Conservation (phyloP, 2,888 invertebrate genomes). For the Xanthia togata region DNA sequence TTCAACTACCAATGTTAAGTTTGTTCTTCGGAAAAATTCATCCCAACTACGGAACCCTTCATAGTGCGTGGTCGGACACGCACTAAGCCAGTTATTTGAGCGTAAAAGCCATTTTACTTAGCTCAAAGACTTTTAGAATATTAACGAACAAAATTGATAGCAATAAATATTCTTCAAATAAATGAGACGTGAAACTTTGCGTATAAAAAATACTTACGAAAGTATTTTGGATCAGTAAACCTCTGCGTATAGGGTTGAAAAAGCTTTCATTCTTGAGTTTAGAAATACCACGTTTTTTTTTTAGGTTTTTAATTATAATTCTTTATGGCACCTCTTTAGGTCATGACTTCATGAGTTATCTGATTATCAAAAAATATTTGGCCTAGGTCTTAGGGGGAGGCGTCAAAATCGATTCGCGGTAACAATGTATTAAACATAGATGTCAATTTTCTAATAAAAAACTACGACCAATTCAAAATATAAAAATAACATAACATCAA, state of each 20-base stretch:
- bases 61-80: neutral
- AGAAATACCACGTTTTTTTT: no score
- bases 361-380: no score
- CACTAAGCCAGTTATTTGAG: neutral
- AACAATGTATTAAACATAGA: no score
- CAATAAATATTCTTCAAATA: neutral
- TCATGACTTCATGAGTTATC: no score
- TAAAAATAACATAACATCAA: neutral
- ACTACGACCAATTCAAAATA: neutral
- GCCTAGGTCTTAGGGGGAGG: no score
- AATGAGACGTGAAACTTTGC: neutral
- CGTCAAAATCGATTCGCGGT: no score
- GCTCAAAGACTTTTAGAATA: neutral
- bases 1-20: neutral
- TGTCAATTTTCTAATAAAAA: neutral
- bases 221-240: neutral
- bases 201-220: neutral
- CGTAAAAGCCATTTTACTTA: constrained; percentile 1
- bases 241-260: neutral
- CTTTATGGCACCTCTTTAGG: no score
- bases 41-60: neutral
- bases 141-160: neutral
- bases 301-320: no score
- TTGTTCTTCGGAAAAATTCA: neutral
- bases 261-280: neutral